These are phyloP conservation scores for Calephelis nemesis DNA, from an alignment of 1,140 invertebrate species.

Conservation along the genomic window DNA sequence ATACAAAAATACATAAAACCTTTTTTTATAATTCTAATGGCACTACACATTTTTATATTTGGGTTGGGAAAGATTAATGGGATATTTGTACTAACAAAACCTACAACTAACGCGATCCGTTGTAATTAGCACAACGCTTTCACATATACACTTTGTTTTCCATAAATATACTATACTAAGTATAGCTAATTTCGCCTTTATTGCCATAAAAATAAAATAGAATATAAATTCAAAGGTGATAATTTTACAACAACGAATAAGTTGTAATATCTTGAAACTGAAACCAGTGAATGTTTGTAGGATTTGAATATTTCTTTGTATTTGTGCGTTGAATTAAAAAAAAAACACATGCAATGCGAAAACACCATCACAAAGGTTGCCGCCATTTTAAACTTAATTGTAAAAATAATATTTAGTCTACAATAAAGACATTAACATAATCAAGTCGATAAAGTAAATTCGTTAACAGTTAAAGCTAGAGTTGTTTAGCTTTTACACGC, in stretches of 20 bases:
- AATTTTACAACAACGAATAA: constrained; percentile 5
- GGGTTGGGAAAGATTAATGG: neutral
- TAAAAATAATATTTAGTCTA: too few relatives aligned
- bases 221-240: constrained; percentile 11
- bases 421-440: too few relatives aligned
- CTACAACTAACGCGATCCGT: neutral
- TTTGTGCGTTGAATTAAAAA: neutral
- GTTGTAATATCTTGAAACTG: neutral
- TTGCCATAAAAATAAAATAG: constrained; percentile 14
- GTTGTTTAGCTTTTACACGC: too few relatives aligned
- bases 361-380: neutral
- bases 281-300: constrained; percentile 1
- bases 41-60: neutral
- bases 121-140: neutral
- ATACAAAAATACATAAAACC: too few relatives aligned
- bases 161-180: neutral
- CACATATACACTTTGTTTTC: neutral
- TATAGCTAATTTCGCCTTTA: constrained; percentile 8
- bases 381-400: too few relatives aligned
- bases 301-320: neutral
- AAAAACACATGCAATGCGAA: neutral
- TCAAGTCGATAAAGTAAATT: too few relatives aligned
- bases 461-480: too few relatives aligned
- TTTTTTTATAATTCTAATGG: constrained; percentile 1
- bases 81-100: constrained; percentile 1